Evolutionary conservation across 2,797 vertebrate species (phyloP), one percentile per base, ranked within the genome.

Genomic region (Anguilla marmorata): DNA sequence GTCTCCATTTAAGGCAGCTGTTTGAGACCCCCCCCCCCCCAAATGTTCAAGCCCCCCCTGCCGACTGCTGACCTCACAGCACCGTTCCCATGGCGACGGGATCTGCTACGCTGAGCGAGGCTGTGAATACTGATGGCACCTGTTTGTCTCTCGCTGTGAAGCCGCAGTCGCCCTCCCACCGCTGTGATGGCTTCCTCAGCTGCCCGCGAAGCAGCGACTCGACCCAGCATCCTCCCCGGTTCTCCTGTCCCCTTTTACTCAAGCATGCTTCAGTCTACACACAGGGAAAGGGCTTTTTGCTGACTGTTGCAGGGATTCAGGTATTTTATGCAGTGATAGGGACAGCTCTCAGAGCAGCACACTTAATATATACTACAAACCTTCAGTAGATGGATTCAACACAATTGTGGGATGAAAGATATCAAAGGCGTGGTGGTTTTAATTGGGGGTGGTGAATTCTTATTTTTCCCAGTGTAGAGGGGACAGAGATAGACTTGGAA

Each of bases 301-400:
- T 52, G 27, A 60, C 30, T 45, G 21, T 50, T 8, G 58, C 45
- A 85, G 89, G 79, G 86, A 66, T 86, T 86, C 89, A 90, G 90
- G 91, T 96, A 93, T 95, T 96, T 95, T 90, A 96, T 96, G 93
- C 91, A 85, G 90, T 89, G 93, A 93, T 45, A 93, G 90, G 90
- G 92, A 93, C 90, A 89, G 80, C 58, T 92, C 90, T 93, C 91
- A 92, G 12, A 89, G 93, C 92, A 94, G 91, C 87, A 90, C 90
- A 91, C 92, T 90, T 37, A 90, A 93, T 89, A 90, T 91, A 88
- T 89, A 88, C 85, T 91, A 88, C 89, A 90, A 56, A 90, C 89
- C 89, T 89, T 90, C 7, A 24, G 79, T 3, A 48, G 45, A 82
- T 50, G 45, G 41, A 50, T 50, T 50, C 79, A 48, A 24, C 45